phyloP scores from a whole-genome alignment of 2,888 invertebrate species.

The Limnephilus rhombicus region DNA sequence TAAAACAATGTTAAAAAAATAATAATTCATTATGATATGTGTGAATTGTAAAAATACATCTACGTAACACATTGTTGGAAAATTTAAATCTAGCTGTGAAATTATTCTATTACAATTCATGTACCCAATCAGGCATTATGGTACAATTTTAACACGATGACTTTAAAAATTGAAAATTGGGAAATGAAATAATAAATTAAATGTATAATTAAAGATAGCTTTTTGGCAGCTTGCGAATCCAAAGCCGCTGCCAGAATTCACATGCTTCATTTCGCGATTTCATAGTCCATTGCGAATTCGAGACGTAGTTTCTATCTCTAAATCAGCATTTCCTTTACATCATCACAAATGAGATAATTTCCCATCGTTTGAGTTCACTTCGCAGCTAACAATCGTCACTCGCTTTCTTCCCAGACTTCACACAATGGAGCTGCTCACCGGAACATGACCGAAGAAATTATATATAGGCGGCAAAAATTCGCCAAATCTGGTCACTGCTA shows the following conservation, averaged over 20 bases:
- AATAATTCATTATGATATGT: no score
- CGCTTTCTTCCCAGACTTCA: slow-evolving; percentile 59
- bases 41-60: no score
- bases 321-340: slow-evolving; percentile 44
- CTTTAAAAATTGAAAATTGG: not conserved
- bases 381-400: slow-evolving; percentile 34
- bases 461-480: slow-evolving; percentile 64
- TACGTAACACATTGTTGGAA: no score
- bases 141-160: not conserved
- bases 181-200: not conserved
- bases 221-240: not conserved
- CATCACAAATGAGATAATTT: slow-evolving; percentile 46
- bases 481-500: slow-evolving; percentile 57
- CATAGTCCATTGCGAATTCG: not conserved
- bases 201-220: not conserved
- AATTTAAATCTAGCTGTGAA: no score
- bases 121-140: no score
- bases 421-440: slow-evolving; percentile 61
- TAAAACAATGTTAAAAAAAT: no score
- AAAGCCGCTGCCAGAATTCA: not conserved
- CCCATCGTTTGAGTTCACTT: slow-evolving; percentile 18
- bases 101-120: no score
- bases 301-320: slow-evolving; percentile 11
- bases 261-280: not conserved
- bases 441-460: slow-evolving; percentile 62